Base-by-base conservation (phyloP, 2,888 invertebrate species). In the Limenitis camilla region DNA sequence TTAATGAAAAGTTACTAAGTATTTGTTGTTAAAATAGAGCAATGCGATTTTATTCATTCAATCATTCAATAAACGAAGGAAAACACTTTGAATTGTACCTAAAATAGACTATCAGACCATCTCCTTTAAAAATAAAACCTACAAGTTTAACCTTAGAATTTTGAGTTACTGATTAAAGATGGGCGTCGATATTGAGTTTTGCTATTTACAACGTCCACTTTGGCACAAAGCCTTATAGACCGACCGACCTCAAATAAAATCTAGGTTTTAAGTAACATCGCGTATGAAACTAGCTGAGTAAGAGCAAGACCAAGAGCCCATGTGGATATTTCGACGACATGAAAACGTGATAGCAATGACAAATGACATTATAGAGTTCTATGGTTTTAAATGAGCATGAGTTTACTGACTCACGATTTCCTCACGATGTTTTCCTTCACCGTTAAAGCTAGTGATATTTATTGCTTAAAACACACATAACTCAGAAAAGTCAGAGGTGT, bases 331-430 rank as follows among this genome's bases (percentile, higher is more conserved):
- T 46, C 41, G 44, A 28, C 44, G 42, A 53, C 44, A 40, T 38
- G 38, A 35, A 39, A 49, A 72, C 76, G 78, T 78, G 79, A 71
- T 69, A 62, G 70, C 71, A 75, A 78, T 78, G 72, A 66, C 70
- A 74, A 76, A 74, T 74, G 73, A 68, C 75, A 69, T 73, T 75
- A 71, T 72, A 64, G 61, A 64, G 61, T 28, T 33, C 58, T 69
- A 61, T 10, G 33, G 45, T 52, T 45, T 66, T 59, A 56, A 63
- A 68, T 27, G 2, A 32, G 6, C 5, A 31, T n/a, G n/a, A n/a
- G n/a, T n/a, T n/a, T n/a, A n/a, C n/a, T n/a, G n/a, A n/a, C n/a
- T n/a, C n/a, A n/a, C n/a, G n/a, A n/a, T n/a, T n/a, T n/a, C n/a
- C n/a, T n/a, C n/a, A n/a, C n/a, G n/a, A n/a, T n/a, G n/a, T n/a